These are phyloP conservation scores for Callithrix jacchus DNA, from an alignment of 2,113 vertebrate species.

Conservation along the genomic window DNA sequence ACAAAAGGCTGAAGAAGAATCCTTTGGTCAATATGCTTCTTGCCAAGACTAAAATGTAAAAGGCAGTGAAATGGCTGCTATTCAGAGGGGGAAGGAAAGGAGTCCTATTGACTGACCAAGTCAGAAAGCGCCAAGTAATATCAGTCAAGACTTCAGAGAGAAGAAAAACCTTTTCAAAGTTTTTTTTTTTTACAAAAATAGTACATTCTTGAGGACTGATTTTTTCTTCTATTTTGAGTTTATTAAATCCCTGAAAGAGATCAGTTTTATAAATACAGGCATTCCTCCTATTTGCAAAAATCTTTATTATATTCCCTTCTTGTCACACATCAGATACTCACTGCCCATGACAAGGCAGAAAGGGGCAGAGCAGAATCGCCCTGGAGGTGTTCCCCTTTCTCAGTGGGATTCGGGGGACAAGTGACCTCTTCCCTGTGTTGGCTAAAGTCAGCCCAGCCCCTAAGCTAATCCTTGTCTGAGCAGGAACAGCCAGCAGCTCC, in stretches of 20 bases:
- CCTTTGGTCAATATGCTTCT: not conserved
- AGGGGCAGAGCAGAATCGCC: not conserved
- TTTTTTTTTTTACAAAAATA: not conserved
- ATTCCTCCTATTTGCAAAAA: not conserved
- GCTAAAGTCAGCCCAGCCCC: not conserved
- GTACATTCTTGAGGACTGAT: not conserved
- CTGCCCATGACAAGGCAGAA: not conserved
- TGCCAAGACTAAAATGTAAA: not conserved
- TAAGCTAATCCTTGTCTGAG: not conserved
- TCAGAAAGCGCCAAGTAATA: not conserved
- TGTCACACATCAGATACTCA: not conserved
- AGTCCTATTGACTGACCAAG: not conserved
- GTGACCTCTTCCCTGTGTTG: not conserved
- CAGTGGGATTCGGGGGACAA: not conserved
- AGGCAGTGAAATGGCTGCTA: not conserved
- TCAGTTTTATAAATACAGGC: not conserved
- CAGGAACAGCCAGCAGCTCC: not conserved
- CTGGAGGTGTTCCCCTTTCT: not conserved
- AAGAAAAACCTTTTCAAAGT: not conserved
- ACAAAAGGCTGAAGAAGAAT: not conserved
- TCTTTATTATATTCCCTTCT: not conserved
- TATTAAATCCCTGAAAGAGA: not conserved
- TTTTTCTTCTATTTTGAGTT: not conserved
- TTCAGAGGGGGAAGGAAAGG: not conserved
- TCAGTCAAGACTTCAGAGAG: not conserved